Percentiles rank a stretch among this genome's conserved stretches.
These are phyloP conservation scores for Himalopsyche tibetana DNA, from an alignment of 2,888 invertebrate genomes.

Conservation along the genomic window DNA sequence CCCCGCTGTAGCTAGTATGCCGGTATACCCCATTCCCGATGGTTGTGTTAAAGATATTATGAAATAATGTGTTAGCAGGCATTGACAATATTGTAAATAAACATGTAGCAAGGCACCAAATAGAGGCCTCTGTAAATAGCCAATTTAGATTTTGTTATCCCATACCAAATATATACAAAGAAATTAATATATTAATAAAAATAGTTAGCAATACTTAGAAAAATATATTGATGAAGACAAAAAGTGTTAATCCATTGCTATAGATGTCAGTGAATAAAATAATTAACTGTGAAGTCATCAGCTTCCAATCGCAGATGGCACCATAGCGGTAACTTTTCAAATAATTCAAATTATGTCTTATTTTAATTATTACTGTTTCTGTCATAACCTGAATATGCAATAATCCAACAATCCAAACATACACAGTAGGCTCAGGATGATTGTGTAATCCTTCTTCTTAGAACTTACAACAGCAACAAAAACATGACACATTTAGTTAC, in stretches of 20 bases:
- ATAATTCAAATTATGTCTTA: too few relatives aligned
- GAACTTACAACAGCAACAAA: too few relatives aligned
- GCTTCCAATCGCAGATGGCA: too few relatives aligned
- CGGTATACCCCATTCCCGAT: conserved; percentile 63
- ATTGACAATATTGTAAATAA: conserved; percentile 65
- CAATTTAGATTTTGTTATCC: conserved; percentile 51
- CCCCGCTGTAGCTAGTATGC: conserved; percentile 33
- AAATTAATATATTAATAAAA: conserved; percentile 31
- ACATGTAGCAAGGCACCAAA: conserved; percentile 61
- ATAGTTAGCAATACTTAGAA: conserved; percentile 39
- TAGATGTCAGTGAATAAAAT: conserved; percentile 35
- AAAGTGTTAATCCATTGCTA: background rate
- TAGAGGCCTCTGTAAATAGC: conserved; percentile 60
- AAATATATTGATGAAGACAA: conserved; percentile 27
- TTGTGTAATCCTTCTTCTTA: too few relatives aligned
- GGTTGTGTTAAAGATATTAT: conserved; percentile 64
- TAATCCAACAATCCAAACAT: too few relatives aligned
- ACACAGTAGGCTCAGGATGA: too few relatives aligned
- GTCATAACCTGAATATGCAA: too few relatives aligned
- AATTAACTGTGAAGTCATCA: background rate
- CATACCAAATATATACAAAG: conserved; percentile 46
- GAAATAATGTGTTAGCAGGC: conserved; percentile 60
- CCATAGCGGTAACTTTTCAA: too few relatives aligned
- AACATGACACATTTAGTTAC: too few relatives aligned
- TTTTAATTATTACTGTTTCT: too few relatives aligned